These are phyloP conservation scores for Sebastes kiyomatsui DNA, from an alignment of 2,797 vertebrate species.

Conservation along the genomic window DNA sequence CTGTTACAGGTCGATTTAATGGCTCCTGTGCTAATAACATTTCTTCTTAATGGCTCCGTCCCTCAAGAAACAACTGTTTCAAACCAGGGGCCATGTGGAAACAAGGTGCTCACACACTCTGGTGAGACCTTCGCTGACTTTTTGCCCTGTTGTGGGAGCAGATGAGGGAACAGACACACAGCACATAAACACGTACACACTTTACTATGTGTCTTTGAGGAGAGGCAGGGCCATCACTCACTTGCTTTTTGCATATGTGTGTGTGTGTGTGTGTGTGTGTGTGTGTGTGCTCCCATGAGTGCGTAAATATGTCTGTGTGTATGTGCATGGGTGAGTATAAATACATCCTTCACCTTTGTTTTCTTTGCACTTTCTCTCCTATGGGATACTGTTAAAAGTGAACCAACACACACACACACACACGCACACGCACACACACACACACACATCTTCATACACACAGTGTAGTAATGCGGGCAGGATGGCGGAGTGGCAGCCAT, in stretches of 20 bases:
- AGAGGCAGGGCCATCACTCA: conserved; percentile 35
- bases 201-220: conserved; percentile 43
- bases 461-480: conserved; percentile 40
- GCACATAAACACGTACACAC: conserved; percentile 17
- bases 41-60: conserved; percentile 13
- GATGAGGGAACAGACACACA: conserved; percentile 30
- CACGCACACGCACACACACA: conserved; percentile 25
- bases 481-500: conserved; percentile 64
- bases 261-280: not conserved
- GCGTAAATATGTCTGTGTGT: not conserved
- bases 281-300: not conserved
- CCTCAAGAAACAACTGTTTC: not conserved
- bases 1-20: conserved; percentile 29
- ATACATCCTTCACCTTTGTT: conserved; percentile 53
- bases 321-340: conserved; percentile 1
- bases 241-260: not conserved
- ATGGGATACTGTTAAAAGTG: conserved; percentile 33
- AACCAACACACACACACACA: conserved; percentile 25
- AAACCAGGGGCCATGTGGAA: conserved; percentile 23
- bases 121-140: conserved; percentile 17
- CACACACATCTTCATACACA: conserved; percentile 13
- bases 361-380: conserved; percentile 49
- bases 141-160: not conserved
- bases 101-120: conserved; percentile 9
- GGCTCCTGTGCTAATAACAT: conserved; percentile 14